Percentiles rank a stretch among this genome's conserved stretches.
Evolutionary conservation across 1,140 invertebrate species (phyloP).

Genomic region (Myzus persicae): DNA sequence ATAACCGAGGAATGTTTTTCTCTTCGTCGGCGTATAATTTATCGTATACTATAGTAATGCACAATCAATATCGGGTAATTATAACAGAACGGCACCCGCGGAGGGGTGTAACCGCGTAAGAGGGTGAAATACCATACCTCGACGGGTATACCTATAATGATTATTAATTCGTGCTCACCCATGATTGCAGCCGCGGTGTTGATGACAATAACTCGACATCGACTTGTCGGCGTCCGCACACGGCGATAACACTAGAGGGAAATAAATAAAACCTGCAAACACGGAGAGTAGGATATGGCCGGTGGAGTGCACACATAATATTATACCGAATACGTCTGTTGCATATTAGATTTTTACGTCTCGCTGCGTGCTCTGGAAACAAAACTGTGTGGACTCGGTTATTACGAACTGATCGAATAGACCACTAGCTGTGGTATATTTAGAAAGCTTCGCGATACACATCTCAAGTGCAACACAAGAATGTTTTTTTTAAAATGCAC

Average conservation of each 20-base stretch:
- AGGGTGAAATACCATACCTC: not conserved
- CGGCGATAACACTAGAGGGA: not conserved
- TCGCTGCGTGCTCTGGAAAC: constrained; percentile 8
- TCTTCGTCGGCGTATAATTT: too few species aligned
- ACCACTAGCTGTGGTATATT: constrained; percentile 28
- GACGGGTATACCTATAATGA: not conserved
- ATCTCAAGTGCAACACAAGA: not conserved
- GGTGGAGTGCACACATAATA: not conserved
- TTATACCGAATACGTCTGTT: not conserved
- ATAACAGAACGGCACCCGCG: not conserved
- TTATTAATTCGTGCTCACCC: constrained; percentile 6
- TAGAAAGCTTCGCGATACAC: constrained; percentile 29
- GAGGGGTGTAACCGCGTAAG: not conserved
- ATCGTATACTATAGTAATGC: not conserved
- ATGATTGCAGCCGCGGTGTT: not conserved
- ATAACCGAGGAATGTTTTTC: not conserved
- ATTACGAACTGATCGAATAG: constrained; percentile 27
- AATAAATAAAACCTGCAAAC: not conserved
- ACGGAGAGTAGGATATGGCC: not conserved
- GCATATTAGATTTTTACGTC: not conserved
- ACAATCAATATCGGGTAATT: not conserved
- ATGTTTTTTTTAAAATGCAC: constrained; percentile 5
- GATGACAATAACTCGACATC: not conserved
- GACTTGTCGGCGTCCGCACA: not conserved
- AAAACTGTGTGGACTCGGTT: not conserved